Conservation (phyloP, 1,140 invertebrate species). For the Microplitis mediator region DNA sequence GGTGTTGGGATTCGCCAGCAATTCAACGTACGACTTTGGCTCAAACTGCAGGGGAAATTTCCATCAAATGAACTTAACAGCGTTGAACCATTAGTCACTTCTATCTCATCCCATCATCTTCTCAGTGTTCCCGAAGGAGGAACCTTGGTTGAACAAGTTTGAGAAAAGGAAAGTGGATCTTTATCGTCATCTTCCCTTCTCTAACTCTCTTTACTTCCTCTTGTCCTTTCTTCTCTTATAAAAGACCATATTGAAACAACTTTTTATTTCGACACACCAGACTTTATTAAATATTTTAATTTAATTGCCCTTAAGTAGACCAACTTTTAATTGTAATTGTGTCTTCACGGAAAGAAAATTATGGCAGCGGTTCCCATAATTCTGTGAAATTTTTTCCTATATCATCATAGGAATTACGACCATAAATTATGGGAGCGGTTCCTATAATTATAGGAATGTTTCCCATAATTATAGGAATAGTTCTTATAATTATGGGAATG, state of each 20-base stretch:
- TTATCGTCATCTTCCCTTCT: neutral
- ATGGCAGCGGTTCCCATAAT: too few relatives aligned
- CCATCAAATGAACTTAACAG: conserved; percentile 37
- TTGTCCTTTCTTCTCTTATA: neutral
- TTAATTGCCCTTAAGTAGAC: conserved; percentile 7
- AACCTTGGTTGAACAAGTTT: neutral
- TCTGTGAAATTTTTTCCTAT: too few relatives aligned
- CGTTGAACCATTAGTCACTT: conserved; percentile 31
- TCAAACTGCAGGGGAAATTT: conserved; percentile 10
- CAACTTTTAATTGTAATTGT: conserved; percentile 15
- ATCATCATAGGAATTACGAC: too few relatives aligned
- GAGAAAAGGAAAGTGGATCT: conserved; percentile 13
- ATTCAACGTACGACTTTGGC: conserved; percentile 5
- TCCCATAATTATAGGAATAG: too few relatives aligned
- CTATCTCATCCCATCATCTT: conserved; percentile 21
- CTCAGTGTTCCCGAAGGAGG: conserved; percentile 13
- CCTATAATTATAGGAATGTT: too few relatives aligned
- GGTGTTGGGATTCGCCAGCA: conserved; percentile 6
- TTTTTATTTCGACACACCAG: neutral
- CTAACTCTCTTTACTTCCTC: neutral
- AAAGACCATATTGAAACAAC: neutral
- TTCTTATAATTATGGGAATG: too few relatives aligned
- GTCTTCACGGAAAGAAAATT: too few relatives aligned
- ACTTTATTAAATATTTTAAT: conserved; percentile 11
- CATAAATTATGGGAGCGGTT: too few relatives aligned